Base-by-base conservation (phyloP, 2,797 vertebrate species). In the Spea hammondii region DNA sequence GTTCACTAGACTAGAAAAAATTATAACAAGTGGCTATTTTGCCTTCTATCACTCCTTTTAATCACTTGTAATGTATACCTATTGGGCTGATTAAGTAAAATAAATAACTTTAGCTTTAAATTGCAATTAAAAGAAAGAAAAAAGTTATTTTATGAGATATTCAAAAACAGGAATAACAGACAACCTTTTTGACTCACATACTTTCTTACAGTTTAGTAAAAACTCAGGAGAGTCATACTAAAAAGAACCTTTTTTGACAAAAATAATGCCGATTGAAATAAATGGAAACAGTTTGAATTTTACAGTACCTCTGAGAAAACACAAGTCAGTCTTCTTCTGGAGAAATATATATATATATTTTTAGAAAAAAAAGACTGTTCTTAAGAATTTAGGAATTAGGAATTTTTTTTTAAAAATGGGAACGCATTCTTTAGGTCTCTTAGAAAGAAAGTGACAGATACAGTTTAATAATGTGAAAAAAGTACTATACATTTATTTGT, bases 401-500 rank as follows among this genome's bases (percentile, higher is more conserved):
- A 17, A 17, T 17, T 32, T 32, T 32, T 32, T 32, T 32, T 32
- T 1, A 32, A 81, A 62, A 66, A 62, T 59, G 44, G 46, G 13
- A 80, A 72, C 66, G 11, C 13, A 72, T 81, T 72, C 54, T 66
- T 64, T 64, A 67, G 74, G 17, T 72, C 54, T 72, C 74, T 60
- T 49, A 72, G 32, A 82, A 55, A 66, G 70, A 32, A 64, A 77
- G 44, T 82, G 79, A 77, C 79, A 82, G 75, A 82, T 82, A 73
- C 79, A 82, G 69, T 82, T 82, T 82, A 73, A 73, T 77, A 82
- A 82, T 69, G 57, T 77, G 79, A 77, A 81, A 62, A 77, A 82
- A 79, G 49, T 83, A 75, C 78, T 83, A 85, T 86, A 77, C 84
- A 85, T 88, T 79, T 80, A 85, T 83, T 82, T 85, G 82, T 85